phyloP scores from a whole-genome alignment of 2,888 invertebrate species.

The Abrostola tripartita region DNA sequence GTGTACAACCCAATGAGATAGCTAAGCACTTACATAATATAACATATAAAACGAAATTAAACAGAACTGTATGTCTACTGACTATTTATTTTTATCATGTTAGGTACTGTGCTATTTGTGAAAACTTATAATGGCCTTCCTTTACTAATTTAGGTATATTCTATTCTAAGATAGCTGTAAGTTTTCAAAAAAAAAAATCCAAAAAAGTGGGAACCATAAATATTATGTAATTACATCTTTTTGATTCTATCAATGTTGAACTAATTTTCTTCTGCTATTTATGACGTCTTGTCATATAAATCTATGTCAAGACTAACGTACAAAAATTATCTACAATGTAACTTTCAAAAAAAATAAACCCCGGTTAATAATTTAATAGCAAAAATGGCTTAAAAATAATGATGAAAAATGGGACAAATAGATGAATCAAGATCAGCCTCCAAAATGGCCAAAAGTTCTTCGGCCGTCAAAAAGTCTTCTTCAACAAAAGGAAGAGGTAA shows the following conservation, averaged over 20 bases:
- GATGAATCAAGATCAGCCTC: constrained; percentile 53
- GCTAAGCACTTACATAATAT: too few species aligned
- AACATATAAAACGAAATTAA: too few species aligned
- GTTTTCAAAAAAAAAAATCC: too few species aligned
- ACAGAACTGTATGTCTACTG: too few species aligned
- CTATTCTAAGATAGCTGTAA: too few species aligned
- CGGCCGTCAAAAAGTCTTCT: constrained; percentile 51
- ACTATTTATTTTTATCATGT: too few species aligned
- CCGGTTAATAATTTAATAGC: background rate
- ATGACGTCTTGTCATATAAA: constrained; percentile 23
- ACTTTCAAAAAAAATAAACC: constrained; percentile 1
- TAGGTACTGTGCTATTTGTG: too few species aligned
- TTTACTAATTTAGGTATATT: too few species aligned
- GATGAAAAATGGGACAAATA: constrained; percentile 62
- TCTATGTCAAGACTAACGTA: constrained; percentile 15
- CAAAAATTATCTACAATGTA: constrained; percentile 28
- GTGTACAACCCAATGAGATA: too few species aligned
- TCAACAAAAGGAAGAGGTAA: constrained; percentile 15
- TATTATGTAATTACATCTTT: constrained; percentile 9
- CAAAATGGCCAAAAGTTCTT: constrained; percentile 61
- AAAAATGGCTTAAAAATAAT: constrained; percentile 23
- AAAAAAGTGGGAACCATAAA: constrained; percentile 1
- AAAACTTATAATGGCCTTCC: too few species aligned
- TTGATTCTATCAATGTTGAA: background rate
- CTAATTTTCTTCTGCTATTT: constrained; percentile 8